Conservation (phyloP, 2,113 vertebrate species). For the Spilogale gracilis region DNA sequence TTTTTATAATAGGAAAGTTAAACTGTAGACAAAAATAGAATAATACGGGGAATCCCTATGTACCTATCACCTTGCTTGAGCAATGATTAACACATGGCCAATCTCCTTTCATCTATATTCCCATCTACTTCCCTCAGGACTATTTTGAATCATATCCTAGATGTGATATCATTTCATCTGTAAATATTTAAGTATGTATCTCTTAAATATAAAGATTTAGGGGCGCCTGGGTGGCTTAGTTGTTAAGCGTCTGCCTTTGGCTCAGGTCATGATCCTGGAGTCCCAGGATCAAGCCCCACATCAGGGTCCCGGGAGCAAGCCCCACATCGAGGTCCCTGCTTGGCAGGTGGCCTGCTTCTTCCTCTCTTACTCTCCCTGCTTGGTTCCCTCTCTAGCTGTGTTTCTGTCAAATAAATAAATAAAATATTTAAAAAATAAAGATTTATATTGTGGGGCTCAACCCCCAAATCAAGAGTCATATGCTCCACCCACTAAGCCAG, state of each 20-base stretch:
- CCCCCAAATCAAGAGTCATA: neutral
- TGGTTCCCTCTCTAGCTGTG: too few species aligned
- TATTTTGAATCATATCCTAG: neutral
- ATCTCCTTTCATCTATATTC: neutral
- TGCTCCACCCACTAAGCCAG: neutral
- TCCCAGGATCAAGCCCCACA: too few species aligned
- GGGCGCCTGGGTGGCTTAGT: too few species aligned
- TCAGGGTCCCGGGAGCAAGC: too few species aligned
- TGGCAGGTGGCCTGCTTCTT: too few species aligned
- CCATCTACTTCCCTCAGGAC: neutral
- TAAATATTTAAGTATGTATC: conserved; percentile 27
- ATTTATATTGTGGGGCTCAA: neutral
- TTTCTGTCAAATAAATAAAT: too few species aligned
- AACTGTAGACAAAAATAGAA: neutral
- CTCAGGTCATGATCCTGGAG: too few species aligned
- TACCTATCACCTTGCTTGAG: neutral
- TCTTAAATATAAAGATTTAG: neutral
- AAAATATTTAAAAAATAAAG: neutral
- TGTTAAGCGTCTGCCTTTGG: too few species aligned
- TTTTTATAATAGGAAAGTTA: neutral
- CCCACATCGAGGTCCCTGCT: too few species aligned
- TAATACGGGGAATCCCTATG: neutral
- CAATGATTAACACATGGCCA: neutral
- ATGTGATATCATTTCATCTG: neutral
- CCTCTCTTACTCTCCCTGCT: too few species aligned